Evolutionary conservation across 2,797 vertebrate genomes (phyloP), one percentile per base, ranked within the genome.

Genomic region (Tragelaphus oryx): DNA sequence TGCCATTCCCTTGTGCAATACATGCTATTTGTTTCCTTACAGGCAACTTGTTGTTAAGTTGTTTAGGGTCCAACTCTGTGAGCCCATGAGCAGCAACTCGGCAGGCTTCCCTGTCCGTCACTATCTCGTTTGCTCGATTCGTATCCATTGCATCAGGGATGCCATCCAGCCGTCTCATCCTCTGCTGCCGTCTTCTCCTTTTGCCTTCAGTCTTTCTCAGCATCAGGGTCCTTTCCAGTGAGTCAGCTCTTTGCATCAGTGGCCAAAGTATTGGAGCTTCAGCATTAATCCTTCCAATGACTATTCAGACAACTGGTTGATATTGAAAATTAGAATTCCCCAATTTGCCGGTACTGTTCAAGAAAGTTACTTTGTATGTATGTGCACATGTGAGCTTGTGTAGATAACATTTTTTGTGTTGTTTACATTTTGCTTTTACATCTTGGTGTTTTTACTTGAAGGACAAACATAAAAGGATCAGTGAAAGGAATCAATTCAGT

Each of bases 1-100:
- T 93, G 71, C 82, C 82, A 17, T 89, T 96, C 74, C 18, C 37
- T 48, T 93, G 60, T 83, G 44, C 33, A 86, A 16, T 89, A 89
- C 76, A 91, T 52, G 0, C 5, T 79, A 18, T 89, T 86, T 94
- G 46, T 85, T 78, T 54, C 90, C 0, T 0, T 88, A 81, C 71
- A 60, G 16, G 88, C 90, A 96, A 14, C 6, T 41, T 2, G 3
- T 41, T 71, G 37, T 41, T 13, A 4, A 4, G 68, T 41, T 24
- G 65, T 41, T 71, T 41, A 37, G 11, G 12, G 68, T 71, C 37
- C 68, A 24, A 4, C 22, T 71, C 37, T 71, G 10, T 24, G 68
- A 7, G 37, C 37, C 37, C 20, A 13, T 1, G 68, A 71, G 11
- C 37, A 41, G 68, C 68, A 71, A 6, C 20, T 41, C 1, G 0